phyloP scores from a whole-genome alignment of 2,113 vertebrate genomes.

The Sapayoa aenigma region DNA sequence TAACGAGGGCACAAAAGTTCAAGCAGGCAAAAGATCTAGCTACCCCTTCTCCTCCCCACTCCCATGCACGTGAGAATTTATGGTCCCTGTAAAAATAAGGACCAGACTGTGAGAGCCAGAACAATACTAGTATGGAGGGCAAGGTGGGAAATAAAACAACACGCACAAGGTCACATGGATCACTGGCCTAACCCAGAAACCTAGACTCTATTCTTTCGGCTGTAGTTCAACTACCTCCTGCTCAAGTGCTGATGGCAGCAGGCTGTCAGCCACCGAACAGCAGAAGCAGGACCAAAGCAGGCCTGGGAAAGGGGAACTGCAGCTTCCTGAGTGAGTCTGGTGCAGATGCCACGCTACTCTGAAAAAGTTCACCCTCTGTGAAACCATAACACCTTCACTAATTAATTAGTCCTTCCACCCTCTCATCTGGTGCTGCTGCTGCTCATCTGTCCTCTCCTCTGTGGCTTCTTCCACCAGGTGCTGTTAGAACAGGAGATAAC shows the following conservation, averaged over 20 bases:
- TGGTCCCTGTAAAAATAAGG: not conserved
- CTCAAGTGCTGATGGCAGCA: accelerated
- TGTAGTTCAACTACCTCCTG: not conserved
- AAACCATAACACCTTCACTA: not conserved
- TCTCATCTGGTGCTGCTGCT: not conserved
- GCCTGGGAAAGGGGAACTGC: slow-evolving; percentile 29
- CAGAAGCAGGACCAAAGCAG: not conserved
- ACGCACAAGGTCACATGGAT: not conserved
- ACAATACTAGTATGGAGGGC: not conserved
- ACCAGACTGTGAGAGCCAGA: not conserved
- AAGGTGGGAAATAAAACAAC: not conserved
- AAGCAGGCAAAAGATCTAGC: not conserved
- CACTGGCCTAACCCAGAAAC: not conserved
- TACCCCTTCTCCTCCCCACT: not conserved
- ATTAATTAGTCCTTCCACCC: not conserved
- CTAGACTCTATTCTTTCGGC: not conserved
- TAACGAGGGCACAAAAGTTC: not conserved
- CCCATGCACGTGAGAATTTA: not conserved
- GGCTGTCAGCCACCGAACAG: not conserved
- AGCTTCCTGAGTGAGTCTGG: not conserved
- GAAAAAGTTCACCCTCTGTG: not conserved
- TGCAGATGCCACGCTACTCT: not conserved
- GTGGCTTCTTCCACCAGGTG: not conserved
- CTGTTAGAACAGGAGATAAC: not conserved
- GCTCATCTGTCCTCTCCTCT: not conserved